Evolutionary conservation across 2,888 invertebrate genomes (phyloP), one percentile per base, ranked within the genome.

Genomic region (Clostera curtula): DNA sequence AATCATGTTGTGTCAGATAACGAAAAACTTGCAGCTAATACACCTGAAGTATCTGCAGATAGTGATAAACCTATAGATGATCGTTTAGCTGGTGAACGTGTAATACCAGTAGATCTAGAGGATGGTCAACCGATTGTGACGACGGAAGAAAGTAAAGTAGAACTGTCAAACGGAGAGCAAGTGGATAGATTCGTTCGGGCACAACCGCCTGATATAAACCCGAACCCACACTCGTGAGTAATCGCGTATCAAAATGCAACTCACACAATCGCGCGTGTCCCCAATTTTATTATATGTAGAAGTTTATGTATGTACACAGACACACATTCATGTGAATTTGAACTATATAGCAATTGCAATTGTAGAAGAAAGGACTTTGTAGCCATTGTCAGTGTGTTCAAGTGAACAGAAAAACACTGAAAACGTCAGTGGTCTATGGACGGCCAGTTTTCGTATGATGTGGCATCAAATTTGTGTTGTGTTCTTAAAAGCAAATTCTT

Each of bases 161-260:
- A 33, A 19, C 12, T 23, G 11, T 37, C 32, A 9, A 43, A 36
- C 9, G 49, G 36, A 10, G 43, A 36, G 5, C 32, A 25, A 31
- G 29, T 25, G 26, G 63, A 68, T 5, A 50, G 30, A 39, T 66
- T 71, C 48, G 72, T 77, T 33, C 47, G 35, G 40, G 83, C 79
- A 12, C 51, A 62, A 47, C 61, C 52, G 34, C 75, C 77, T 19
- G 82, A 83, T 44, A 56, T 59, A 46, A 80, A 71, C 61, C 79
- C 76, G 50, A 75, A 83, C 40, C 79, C 77, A 39, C 82, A 82
- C 66, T 80, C 84, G 85, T 85, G 84, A 85, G 85, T 85, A 83
- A 56, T 49, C 54, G 56, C 57, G 54, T 36, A 31, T 31, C n/a
- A 24, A 26, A 31, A 37, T 48, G 47, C 50, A 49, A 52, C 63